Evolutionary conservation across 2,888 invertebrate genomes (phyloP).

Genomic region (Drosophila recens): DNA sequence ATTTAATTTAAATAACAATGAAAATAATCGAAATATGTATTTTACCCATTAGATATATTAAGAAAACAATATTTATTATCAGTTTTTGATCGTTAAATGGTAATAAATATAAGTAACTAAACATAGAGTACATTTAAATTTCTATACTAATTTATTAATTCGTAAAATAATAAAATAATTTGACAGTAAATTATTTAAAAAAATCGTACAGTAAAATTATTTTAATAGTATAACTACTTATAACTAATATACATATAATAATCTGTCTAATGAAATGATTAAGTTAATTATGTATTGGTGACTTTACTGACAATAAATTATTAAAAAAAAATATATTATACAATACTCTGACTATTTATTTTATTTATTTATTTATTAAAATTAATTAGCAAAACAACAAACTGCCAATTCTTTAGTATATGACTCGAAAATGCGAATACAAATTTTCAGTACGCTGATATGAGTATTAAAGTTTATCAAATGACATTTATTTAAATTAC

Average conservation of each 20-base stretch:
- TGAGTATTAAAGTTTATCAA: constrained; percentile 2
- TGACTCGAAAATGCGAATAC: background rate
- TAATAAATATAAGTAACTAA: background rate
- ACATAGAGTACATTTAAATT: background rate
- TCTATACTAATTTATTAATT: background rate
- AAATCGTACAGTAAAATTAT: too few species aligned
- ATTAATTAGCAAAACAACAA: too few species aligned
- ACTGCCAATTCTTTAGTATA: background rate
- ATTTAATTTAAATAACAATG: too few species aligned
- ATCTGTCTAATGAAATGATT: background rate
- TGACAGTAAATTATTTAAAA: too few species aligned
- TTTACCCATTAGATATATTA: too few species aligned
- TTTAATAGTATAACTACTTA: background rate
- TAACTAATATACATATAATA: background rate
- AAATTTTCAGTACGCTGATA: background rate
- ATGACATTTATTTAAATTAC: constrained; percentile 14
- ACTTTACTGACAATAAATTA: background rate
- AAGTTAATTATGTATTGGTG: background rate
- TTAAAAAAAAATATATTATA: background rate
- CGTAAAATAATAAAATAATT: too few species aligned
- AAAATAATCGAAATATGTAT: too few species aligned
- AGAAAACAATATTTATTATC: background rate
- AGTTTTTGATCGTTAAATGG: background rate
- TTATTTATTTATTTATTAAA: too few species aligned
- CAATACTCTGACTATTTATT: background rate